These are phyloP conservation scores for Eudorcas thomsonii DNA, from an alignment of 2,113 vertebrate species.

Conservation along the genomic window DNA sequence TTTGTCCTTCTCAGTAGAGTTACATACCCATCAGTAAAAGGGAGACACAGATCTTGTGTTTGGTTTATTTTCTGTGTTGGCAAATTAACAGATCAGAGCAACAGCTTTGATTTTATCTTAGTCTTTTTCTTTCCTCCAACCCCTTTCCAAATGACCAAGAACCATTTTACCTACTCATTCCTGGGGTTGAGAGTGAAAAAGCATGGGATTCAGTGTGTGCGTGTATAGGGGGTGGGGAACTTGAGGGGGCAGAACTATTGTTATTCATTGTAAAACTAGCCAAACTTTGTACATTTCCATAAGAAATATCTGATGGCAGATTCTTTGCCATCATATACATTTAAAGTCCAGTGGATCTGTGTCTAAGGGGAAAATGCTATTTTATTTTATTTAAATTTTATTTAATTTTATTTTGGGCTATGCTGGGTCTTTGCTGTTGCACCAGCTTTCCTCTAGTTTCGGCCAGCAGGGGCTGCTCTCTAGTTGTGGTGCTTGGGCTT, in stretches of 20 bases:
- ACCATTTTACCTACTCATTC: neutral
- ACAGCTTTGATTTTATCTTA: neutral
- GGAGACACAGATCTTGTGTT: neutral
- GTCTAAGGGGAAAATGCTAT: neutral
- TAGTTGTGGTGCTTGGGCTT: neutral
- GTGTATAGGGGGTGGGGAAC: neutral
- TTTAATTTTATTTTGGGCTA: neutral
- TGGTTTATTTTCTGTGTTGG: conserved; percentile 24
- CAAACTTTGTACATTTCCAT: neutral
- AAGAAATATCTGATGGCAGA: neutral
- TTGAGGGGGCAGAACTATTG: neutral
- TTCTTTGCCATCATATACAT: neutral
- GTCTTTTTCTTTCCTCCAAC: neutral
- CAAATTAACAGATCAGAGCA: neutral
- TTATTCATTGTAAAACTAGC: neutral
- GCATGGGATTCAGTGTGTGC: neutral
- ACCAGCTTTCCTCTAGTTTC: neutral
- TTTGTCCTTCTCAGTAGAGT: neutral
- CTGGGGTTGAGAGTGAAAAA: neutral
- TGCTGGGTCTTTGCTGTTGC: neutral
- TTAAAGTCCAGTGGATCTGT: neutral
- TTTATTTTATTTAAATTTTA: neutral
- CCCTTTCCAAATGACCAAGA: neutral
- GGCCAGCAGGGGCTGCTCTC: neutral
- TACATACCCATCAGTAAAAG: neutral